These are phyloP conservation scores for Eupeodes latifasciatus DNA, from an alignment of 2,888 invertebrate genomes.

Conservation along the genomic window DNA sequence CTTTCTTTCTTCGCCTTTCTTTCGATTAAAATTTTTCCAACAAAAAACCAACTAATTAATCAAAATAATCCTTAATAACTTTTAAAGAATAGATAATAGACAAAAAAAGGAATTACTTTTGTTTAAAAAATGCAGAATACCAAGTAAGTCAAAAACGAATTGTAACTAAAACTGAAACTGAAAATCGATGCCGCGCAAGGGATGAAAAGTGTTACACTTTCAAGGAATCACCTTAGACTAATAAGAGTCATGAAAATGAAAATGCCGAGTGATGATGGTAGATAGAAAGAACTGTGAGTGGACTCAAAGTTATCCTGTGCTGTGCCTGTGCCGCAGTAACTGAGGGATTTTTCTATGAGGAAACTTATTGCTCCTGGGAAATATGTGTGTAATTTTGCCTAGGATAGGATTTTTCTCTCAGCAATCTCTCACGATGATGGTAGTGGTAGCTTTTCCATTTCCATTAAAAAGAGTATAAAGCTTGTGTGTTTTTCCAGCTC, in stretches of 20 bases:
- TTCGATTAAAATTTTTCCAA: background rate
- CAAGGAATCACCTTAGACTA: conserved; percentile 68
- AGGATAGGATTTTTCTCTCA: background rate
- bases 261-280: conserved; percentile 53
- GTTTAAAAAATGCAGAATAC: conserved; percentile 64
- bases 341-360: conserved; percentile 31
- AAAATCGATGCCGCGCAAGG: conserved; percentile 65
- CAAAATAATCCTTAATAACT: background rate
- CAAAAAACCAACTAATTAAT: background rate
- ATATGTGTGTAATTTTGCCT: conserved; percentile 36
- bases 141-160: conserved; percentile 67
- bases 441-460: conserved; percentile 43
- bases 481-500: conserved; percentile 50
- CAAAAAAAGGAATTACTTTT: conserved; percentile 54
- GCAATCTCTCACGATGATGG: background rate
- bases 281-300: conserved; percentile 44
- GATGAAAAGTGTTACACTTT: conserved; percentile 66
- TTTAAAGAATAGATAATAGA: background rate
- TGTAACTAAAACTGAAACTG: conserved; percentile 69
- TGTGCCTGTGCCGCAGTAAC: conserved; percentile 49
- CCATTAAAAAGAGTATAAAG: conserved; percentile 38
- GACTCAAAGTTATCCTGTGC: conserved; percentile 30
- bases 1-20: background rate
- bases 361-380: conserved; percentile 48
- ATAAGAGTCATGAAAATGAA: conserved; percentile 39